These are phyloP conservation scores for Phrynocephalus guinanensis DNA, from an alignment of 2,797 vertebrate species.

Conservation along the genomic window DNA sequence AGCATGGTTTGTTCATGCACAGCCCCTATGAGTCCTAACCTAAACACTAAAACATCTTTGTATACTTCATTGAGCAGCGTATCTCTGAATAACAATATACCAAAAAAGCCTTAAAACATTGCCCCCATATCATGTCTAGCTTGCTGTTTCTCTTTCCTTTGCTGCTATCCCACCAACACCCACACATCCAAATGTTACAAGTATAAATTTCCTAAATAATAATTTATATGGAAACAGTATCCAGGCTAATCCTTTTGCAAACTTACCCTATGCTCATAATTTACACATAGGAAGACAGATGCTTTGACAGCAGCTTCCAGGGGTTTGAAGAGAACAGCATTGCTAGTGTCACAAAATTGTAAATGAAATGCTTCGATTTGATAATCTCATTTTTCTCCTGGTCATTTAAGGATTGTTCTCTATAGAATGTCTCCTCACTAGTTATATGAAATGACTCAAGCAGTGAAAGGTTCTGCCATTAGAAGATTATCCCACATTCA, in stretches of 20 bases:
- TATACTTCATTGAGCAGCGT: background rate
- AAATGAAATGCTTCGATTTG: slow-evolving; percentile 56
- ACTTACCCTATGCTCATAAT: slow-evolving; percentile 55
- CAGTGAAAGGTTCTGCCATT: slow-evolving; percentile 41
- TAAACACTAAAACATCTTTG: background rate
- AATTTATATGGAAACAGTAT: slow-evolving; percentile 45
- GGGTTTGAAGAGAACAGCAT: slow-evolving; percentile 51
- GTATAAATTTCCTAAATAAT: slow-evolving; percentile 37
- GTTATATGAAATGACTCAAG: slow-evolving; percentile 46
- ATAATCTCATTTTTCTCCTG: slow-evolving; percentile 46
- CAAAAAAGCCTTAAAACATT: background rate
- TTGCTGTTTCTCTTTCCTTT: background rate
- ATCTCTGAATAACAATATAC: background rate
- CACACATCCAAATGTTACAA: background rate
- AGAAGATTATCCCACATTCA: slow-evolving; percentile 24
- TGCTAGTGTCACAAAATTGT: slow-evolving; percentile 60
- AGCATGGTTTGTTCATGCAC: background rate
- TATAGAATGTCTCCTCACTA: slow-evolving; percentile 17
- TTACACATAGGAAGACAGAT: slow-evolving; percentile 48
- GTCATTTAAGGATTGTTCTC: slow-evolving; percentile 51
- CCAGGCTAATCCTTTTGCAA: slow-evolving; percentile 64
- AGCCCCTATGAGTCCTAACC: background rate
- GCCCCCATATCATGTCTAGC: background rate
- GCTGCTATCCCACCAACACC: background rate
- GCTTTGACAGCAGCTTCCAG: slow-evolving; percentile 47